phyloP scores from a whole-genome alignment of 2,113 vertebrate genomes.

The Pygoscelis antarcticus region DNA sequence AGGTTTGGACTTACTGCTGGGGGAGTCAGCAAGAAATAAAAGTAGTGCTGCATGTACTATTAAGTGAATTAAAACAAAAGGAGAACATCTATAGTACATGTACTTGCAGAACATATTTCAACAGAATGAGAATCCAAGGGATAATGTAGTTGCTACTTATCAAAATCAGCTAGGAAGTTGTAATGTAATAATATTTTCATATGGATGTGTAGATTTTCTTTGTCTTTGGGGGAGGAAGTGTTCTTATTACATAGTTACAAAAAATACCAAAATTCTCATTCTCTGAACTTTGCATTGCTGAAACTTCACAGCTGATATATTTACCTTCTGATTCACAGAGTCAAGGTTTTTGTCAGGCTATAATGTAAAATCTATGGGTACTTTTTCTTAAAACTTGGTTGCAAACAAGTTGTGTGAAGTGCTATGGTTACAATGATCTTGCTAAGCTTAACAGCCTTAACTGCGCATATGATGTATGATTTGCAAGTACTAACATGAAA shows the following conservation, averaged over 20 bases:
- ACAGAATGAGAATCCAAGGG: background rate
- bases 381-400: constrained; percentile 41
- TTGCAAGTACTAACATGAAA: constrained; percentile 82
- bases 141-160: background rate
- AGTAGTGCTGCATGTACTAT: background rate
- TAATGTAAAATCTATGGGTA: constrained; percentile 1
- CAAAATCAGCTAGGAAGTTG: background rate
- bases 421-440: constrained; percentile 12
- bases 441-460: constrained; percentile 66
- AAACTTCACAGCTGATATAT: background rate
- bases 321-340: background rate
- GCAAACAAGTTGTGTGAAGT: background rate
- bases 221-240: background rate
- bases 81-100: background rate
- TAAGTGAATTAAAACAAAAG: background rate
- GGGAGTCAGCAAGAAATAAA: background rate
- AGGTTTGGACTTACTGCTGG: background rate
- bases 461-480: constrained; percentile 73
- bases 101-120: background rate
- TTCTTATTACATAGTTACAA: background rate
- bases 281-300: background rate
- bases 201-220: background rate
- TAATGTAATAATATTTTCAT: background rate
- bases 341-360: background rate
- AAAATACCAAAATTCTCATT: background rate